Base-by-base conservation (phyloP, 2,113 vertebrate species). In the Corythornis madagascariensis region DNA sequence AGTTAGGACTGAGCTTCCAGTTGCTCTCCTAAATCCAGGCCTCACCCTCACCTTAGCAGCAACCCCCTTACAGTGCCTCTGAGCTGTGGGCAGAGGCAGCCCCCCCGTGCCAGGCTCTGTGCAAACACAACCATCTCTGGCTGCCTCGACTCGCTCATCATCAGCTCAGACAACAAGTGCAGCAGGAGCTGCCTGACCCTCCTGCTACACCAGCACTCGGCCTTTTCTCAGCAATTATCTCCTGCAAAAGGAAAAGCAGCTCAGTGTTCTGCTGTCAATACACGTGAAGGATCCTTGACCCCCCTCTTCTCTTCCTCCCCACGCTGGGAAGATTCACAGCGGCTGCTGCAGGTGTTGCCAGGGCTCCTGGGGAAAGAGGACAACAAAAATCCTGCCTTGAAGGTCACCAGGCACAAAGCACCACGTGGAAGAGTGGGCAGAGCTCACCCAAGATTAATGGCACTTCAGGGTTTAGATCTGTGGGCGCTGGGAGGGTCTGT, bases 341-440 rank as follows among this genome's bases (percentile, higher is more conserved):
- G 86, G 91, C 88, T 89, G 93, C 92, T 47, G 55, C 76, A 88
- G 77, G 77, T 78, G 52, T 20, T 88, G 59, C 89, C 70, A 53
- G 55, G 76, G 38, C 85, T 93, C 87, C 52, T 40, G 88, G 89
- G 95, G 79, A 61, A 85, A 25, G 61, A 31, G 33, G 10, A 33
- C 56, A 45, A 18, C 73, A 59, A 60, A 84, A 94, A 63, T 50
- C 55, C 77, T 81, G 76, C 45, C n/a, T 42, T 95, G 94, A 95
- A 96, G 93, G 96, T 96, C 96, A 93, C 56, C 45, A 77, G 86
- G 63, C 89, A 71, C 65, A 12, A 56, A 78, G 57, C 3, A 35
- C 69, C 86, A 33, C 0, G 3, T 0, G 16, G 21, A 40, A 35
- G 65, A 77, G 63, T 0, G 1, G 86, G 83, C 86, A 95, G 84